Base-by-base conservation (phyloP, 1,140 invertebrate species). In the Apis dorsata region DNA sequence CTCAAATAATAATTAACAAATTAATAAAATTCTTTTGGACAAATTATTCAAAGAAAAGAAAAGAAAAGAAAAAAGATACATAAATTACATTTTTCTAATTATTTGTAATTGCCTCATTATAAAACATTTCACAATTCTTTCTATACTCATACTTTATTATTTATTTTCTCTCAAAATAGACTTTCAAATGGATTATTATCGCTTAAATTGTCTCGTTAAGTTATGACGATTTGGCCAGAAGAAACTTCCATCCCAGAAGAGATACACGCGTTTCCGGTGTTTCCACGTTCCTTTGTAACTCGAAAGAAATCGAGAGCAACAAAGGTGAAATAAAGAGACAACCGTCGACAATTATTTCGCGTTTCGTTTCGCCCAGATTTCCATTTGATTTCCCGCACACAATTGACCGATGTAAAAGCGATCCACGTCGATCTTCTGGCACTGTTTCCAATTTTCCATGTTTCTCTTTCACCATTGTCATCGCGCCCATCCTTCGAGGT, bases 201-300 rank as follows among this genome's bases (percentile, higher is more conserved):
- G 44, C 8, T 49, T n/a, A 24, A 57, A 28, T 66, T 49, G 53
- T 17, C 44, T 34, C n/a, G 24, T 53, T 51, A 71, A 70, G 11
- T 49, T 51, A 21, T 28, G 70, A 60, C 24, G n/a, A 34, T 65
- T 24, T 12, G n/a, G 59, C 17, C 0, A 28, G 44, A 65, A 59
- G 55, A 66, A 81, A 55, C 11, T 79, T 63, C 28, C 49, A 62
- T 72, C 44, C 8, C 28, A 24, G 51, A 53, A 53, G 49, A 44
- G 60, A 63, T 53, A 53, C 13, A 55, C 24, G 13, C 51, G 9
- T 28, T 34, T 34, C 0, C 34, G 8, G 28, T 17, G 55, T 55
- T 81, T 81, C 79, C 79, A 72, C 72, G n/a, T 81, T 75, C 79
- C 79, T 49, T 17, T 7, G 34, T 51, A 75, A 75, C n/a, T n/a